Conservation (phyloP, 2,888 invertebrate species). For the Clitarchus hookeri region DNA sequence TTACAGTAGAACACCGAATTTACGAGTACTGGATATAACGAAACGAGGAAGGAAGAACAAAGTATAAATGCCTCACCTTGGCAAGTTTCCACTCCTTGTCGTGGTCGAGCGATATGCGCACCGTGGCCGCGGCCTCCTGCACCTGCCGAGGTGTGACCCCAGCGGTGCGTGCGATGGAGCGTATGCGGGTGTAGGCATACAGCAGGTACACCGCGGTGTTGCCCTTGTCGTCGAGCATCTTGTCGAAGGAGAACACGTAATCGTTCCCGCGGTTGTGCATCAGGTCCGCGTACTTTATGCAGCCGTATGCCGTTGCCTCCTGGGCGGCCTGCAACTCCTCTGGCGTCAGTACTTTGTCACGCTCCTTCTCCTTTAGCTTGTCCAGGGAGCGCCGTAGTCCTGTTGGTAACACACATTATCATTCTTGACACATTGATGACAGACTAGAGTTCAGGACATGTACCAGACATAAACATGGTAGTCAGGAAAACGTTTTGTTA, state of each 20-base stretch:
- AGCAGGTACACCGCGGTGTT: slow-evolving; percentile 98
- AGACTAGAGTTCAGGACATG: too few species aligned
- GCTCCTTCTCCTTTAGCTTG: slow-evolving; percentile 84
- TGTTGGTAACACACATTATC: slow-evolving; percentile 41
- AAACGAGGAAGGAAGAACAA: too few species aligned
- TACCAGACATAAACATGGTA: too few species aligned
- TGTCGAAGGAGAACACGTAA: slow-evolving; percentile 97
- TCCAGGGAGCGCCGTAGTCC: slow-evolving; percentile 77
- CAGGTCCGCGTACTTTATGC: slow-evolving; percentile 97
- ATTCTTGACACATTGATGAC: too few species aligned
- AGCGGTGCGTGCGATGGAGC: slow-evolving; percentile 84
- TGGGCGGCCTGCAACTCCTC: slow-evolving; percentile 84
- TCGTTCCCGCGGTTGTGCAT: slow-evolving; percentile 92
- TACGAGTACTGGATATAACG: too few species aligned
- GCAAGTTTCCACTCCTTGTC: slow-evolving; percentile 94
- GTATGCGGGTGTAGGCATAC: slow-evolving; percentile 92
- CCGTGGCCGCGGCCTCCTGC: slow-evolving; percentile 62
- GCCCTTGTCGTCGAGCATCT: slow-evolving; percentile 98
- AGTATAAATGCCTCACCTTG: slow-evolving; percentile 59
- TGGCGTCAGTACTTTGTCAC: slow-evolving; percentile 78
- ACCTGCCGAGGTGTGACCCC: slow-evolving; percentile 68
- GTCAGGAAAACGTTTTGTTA: too few species aligned
- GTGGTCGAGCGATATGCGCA: slow-evolving; percentile 74
- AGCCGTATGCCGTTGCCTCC: slow-evolving; percentile 94
- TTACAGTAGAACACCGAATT: too few species aligned